phyloP scores from a whole-genome alignment of 2,797 vertebrate genomes.

The Amniataba percoides region DNA sequence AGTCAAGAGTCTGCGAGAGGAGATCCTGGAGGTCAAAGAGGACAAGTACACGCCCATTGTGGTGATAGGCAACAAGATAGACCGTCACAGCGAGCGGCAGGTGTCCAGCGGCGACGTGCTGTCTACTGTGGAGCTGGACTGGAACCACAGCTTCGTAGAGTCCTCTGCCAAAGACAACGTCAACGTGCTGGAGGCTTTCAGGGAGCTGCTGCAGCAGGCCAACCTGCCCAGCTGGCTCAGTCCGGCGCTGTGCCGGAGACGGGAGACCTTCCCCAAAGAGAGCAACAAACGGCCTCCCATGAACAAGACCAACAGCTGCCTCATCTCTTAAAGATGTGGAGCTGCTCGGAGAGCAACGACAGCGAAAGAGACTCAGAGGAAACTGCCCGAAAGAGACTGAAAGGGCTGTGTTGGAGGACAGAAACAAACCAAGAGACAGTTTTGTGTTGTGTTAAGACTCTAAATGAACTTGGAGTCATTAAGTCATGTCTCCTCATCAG shows the following conservation, averaged over 20 bases:
- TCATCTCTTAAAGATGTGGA: conserved; percentile 81
- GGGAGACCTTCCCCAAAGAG: conserved; percentile 89
- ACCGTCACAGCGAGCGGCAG: conserved; percentile 75
- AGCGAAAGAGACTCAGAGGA: not conserved
- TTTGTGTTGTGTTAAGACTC: conserved; percentile 3
- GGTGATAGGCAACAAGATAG: conserved; percentile 91
- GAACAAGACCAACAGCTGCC: conserved; percentile 92
- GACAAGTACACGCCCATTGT: conserved; percentile 90
- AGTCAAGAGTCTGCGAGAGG: conserved; percentile 87
- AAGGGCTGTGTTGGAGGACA: not conserved
- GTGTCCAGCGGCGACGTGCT: conserved; percentile 85
- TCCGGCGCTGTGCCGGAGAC: conserved; percentile 82
- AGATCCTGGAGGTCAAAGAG: conserved; percentile 92
- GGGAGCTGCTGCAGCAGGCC: conserved; percentile 88
- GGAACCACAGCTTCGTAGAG: conserved; percentile 91
- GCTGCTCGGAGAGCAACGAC: not conserved
- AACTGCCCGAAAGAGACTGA: conserved; percentile 9
- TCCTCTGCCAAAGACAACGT: conserved; percentile 90
- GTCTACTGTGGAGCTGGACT: conserved; percentile 89
- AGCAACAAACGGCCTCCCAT: conserved; percentile 82
- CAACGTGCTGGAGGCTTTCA: conserved; percentile 90
- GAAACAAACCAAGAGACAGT: conserved; percentile 12
- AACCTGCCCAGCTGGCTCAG: conserved; percentile 88
- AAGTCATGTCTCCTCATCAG: not conserved
- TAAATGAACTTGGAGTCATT: conserved; percentile 1